These are phyloP conservation scores for Halesus radiatus DNA, from an alignment of 1,140 invertebrate genomes.

Conservation along the genomic window DNA sequence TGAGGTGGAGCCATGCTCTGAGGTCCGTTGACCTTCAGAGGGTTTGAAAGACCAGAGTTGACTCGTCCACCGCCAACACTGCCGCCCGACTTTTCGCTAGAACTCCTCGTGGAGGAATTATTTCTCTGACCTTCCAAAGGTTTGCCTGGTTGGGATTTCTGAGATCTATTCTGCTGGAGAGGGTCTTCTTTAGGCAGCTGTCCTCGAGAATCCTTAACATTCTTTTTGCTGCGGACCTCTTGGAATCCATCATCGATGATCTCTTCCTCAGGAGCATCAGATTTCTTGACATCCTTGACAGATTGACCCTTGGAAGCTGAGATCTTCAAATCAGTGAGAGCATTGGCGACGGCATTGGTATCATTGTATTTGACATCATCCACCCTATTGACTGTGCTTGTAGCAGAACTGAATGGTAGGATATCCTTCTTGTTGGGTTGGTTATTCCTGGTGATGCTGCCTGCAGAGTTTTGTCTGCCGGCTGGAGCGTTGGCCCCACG, in stretches of 20 bases:
- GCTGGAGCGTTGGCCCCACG: constrained; percentile 24
- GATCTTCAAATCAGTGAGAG: constrained; percentile 66
- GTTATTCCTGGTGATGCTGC: constrained; percentile 49
- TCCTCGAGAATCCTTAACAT: constrained; percentile 75
- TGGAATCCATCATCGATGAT: constrained; percentile 85
- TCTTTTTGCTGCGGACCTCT: constrained; percentile 88
- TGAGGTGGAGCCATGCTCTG: constrained; percentile 67
- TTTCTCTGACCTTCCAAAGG: constrained; percentile 66
- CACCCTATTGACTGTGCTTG: constrained; percentile 69
- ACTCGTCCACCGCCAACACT: constrained; percentile 51
- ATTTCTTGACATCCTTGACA: constrained; percentile 61
- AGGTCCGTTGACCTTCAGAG: constrained; percentile 69
- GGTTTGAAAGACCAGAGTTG: constrained; percentile 62
- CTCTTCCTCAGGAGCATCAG: constrained; percentile 61
- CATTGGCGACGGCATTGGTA: constrained; percentile 71
- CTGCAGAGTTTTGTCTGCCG: constrained; percentile 54
- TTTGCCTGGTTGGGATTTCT: constrained; percentile 64
- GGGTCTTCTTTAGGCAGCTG: constrained; percentile 66
- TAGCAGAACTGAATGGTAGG: constrained; percentile 44
- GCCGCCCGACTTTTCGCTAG: constrained; percentile 66
- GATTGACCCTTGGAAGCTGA: constrained; percentile 47
- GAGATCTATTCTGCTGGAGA: constrained; percentile 60
- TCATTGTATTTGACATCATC: constrained; percentile 74
- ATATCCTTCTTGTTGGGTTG: constrained; percentile 52
- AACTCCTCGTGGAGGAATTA: constrained; percentile 65